A percentile compares a stretch with the other conserved stretches of the same genome.
phyloP scores from a whole-genome alignment of 2,113 vertebrate genomes.

The Cairina moschata region DNA sequence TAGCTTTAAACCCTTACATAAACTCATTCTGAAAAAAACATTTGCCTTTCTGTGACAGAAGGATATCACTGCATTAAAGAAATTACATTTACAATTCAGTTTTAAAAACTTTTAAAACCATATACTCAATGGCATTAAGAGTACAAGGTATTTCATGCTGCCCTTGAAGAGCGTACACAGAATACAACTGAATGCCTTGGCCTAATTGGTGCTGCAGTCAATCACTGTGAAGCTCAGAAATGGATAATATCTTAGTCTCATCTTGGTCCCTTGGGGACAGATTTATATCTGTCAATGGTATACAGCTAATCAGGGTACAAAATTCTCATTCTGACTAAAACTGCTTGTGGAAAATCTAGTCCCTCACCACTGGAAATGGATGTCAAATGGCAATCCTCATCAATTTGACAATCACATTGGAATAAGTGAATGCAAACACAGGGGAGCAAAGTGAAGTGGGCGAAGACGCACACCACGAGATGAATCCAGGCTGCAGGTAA shows the following conservation, averaged over 20 bases:
- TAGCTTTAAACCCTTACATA: constrained; percentile 21
- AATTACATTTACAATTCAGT: constrained; percentile 50
- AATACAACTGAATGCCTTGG: background rate
- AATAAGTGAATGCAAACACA: background rate
- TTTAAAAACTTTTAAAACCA: background rate
- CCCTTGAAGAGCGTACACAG: constrained; percentile 6
- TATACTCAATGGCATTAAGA: constrained; percentile 15
- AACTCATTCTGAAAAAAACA: constrained; percentile 20
- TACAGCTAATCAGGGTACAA: background rate
- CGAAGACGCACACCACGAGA: background rate
- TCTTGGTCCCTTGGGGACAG: background rate
- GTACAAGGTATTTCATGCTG: background rate
- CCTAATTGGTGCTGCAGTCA: constrained; percentile 37
- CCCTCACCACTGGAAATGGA: background rate
- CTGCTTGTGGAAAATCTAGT: background rate
- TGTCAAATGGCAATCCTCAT: background rate
- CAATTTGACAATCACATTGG: background rate
- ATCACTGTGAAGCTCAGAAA: constrained; percentile 1
- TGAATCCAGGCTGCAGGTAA: background rate
- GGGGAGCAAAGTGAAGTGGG: background rate
- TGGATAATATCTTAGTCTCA: background rate
- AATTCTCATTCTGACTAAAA: background rate
- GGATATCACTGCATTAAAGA: constrained; percentile 24
- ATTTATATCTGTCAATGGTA: background rate
- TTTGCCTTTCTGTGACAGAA: constrained; percentile 15